Conservation (phyloP, 1,140 invertebrate genomes). For the Pristionchus pacificus region DNA sequence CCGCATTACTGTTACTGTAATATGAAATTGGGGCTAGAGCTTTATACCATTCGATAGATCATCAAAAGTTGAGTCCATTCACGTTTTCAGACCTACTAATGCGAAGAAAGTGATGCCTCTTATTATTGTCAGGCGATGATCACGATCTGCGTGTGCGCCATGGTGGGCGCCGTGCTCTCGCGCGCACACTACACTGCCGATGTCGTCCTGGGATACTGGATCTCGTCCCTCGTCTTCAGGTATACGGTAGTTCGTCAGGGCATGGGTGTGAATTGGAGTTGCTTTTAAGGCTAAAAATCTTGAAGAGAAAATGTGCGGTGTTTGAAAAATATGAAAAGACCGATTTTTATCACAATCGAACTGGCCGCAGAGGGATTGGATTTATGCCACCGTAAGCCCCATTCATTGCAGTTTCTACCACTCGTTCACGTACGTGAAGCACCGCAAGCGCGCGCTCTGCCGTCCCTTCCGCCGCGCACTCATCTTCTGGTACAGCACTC, state of each 20-base stretch:
- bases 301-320: no score
- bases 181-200: slow-evolving; percentile 32
- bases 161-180: slow-evolving; percentile 23
- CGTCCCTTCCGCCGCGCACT: slow-evolving; percentile 29
- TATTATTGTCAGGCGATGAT: slow-evolving; percentile 15
- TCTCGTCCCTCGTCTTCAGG: slow-evolving; percentile 26
- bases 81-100: no score
- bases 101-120: neutral
- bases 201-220: slow-evolving; percentile 29
- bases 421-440: slow-evolving; percentile 19
- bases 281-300: no score
- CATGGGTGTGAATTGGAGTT: no score
- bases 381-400: no score
- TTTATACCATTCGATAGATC: no score
- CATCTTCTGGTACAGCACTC: no score
- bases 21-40: neutral
- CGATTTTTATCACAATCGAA: neutral
- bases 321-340: no score
- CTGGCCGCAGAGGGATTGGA: no score
- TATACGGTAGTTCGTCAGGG: slow-evolving; percentile 1
- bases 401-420: slow-evolving; percentile 31
- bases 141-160: slow-evolving; percentile 17
- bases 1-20: no score
- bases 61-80: no score
- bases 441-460: neutral